Evolutionary conservation across 2,113 vertebrate genomes (phyloP), one percentile per base, ranked within the genome.

Genomic region (Notechis scutatus): DNA sequence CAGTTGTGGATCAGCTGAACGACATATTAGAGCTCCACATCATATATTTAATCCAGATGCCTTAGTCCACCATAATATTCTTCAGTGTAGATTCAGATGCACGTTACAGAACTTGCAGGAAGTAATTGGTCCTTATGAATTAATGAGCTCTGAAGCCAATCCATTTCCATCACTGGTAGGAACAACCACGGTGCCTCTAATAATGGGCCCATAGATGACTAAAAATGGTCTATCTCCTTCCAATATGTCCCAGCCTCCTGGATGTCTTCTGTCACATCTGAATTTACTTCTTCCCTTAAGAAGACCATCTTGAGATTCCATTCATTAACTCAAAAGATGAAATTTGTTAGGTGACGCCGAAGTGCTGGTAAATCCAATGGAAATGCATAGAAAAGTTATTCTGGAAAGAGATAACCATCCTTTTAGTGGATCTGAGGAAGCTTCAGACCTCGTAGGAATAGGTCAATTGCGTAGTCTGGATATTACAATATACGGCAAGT

Each of bases 401-500:
- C 64, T 39, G 24, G 57, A 93, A 59, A 52, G 55, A 52, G 64
- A 86, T 3, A 59, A n/a, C 14, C 15, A 85, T 86, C 69, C 7
- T 47, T 34, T 23, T 11, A 9, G 14, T 5, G 5, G 88, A 85
- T 6, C n/a, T 59, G 86, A 92, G 39, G 3, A 39, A 2, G 0
- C 39, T 2, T 69, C 0, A 2, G 0, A 0, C 0, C 47, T 47
- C 11, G 74, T 57, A 20, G 23, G 91, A 85, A 23, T 92, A 24
- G 91, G 86, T 94, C 94, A 96, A 29, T 97, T 96, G 92, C 94
- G 95, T 0, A 97, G 87, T 59, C 94, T 96, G 34, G 91, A 85
- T 50, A 98, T 87, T 97, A 97, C 92, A 88, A 93, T 0, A 89
- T 97, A 98, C 1, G 97, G 96, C 1, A 96, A 90, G 0, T 3